Base-by-base conservation (phyloP, 2,113 vertebrate genomes). In the Monarcha castaneiventris region DNA sequence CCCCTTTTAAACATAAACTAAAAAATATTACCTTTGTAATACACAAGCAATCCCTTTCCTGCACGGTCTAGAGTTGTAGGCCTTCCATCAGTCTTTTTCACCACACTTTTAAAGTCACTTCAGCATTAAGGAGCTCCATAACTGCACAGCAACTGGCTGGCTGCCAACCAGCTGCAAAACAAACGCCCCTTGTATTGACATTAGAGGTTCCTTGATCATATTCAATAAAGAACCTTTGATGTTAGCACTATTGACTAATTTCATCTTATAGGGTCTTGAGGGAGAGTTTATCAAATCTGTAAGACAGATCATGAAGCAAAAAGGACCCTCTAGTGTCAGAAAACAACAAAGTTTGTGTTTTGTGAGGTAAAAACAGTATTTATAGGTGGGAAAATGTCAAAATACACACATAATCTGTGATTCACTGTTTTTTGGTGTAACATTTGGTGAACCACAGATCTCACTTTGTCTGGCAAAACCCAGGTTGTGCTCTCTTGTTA, bases 111-210 rank as follows among this genome's bases (percentile, higher is more conserved):
- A 95, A 88, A 91, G 76, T 26, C 91, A 89, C 75, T 94, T 92
- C 76, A 68, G n/a, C 68, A 22, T 75, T 39, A 80, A 91, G 93
- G 87, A 90, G 54, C 41, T 78, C 64, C 85, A 62, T 64, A 95
- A 87, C 69, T 73, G 61, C 48, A 20, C 21, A 16, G 90, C 64
- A 86, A 46, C 73, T 94, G 95, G 91, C 79, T 87, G 66, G 51
- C 91, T 94, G 93, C 94, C 97, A 96, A 67, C 66, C 91, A 95
- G 82, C 93, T 96, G 91, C 87, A 89, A 88, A 96, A 94, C 2
- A 66, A 89, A 87, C 11, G 0, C 69, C 58, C 63, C 87, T 95
- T 82, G 48, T 94, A 94, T 81, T 90, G 93, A 87, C 91, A 87
- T 89, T 89, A 80, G 87, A 76, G 20, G 68, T 89, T 96, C 73